phyloP scores from a whole-genome alignment of 2,113 vertebrate species.

The Microcebus jonahi region DNA sequence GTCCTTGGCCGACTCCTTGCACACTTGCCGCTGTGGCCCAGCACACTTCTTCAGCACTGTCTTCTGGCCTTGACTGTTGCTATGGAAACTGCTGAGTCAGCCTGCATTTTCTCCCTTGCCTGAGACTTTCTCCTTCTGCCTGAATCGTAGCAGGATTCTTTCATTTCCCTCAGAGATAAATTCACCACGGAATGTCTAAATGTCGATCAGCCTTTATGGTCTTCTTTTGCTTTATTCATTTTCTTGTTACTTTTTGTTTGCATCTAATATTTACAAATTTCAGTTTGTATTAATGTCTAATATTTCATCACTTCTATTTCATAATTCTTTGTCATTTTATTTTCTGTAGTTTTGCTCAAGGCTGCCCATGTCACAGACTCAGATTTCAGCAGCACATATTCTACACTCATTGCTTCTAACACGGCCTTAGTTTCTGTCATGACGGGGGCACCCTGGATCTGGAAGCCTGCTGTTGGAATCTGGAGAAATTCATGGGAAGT shows the following conservation, averaged over 20 bases:
- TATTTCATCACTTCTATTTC: background rate
- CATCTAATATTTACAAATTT: background rate
- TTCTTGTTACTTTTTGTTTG: background rate
- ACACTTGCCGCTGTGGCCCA: background rate
- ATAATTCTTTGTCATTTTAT: background rate
- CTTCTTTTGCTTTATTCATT: background rate
- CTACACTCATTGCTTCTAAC: background rate
- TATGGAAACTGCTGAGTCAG: background rate
- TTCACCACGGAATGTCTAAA: background rate
- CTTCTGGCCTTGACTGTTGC: background rate
- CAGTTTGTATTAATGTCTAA: background rate
- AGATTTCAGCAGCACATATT: background rate
- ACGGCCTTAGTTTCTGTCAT: background rate
- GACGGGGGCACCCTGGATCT: background rate
- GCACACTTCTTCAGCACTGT: background rate
- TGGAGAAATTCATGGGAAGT: background rate
- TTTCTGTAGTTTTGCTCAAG: background rate
- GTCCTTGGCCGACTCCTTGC: fast-evolving
- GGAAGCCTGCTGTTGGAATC: background rate
- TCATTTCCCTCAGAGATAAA: background rate
- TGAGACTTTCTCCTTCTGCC: background rate
- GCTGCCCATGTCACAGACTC: background rate
- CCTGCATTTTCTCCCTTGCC: background rate
- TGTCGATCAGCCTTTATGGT: background rate
- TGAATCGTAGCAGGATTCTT: background rate